Percentiles rank a stretch among this genome's conserved stretches.
Evolutionary conservation across 2,888 invertebrate species (phyloP).

Genomic region (Volucella inanis): DNA sequence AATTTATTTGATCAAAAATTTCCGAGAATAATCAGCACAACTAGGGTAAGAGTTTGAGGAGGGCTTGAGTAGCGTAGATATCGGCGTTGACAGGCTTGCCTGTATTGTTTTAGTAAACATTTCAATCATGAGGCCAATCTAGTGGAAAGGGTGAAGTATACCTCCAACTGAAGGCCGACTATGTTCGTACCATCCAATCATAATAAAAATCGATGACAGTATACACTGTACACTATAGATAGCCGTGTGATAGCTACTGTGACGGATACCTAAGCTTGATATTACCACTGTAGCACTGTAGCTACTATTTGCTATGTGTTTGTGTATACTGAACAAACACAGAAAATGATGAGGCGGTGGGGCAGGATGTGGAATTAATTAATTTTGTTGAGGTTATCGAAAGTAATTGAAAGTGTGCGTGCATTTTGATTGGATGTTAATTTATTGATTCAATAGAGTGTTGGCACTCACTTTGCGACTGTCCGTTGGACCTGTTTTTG

Average conservation of each 20-base stretch:
- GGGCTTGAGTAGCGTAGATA: background rate
- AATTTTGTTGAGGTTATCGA: slow-evolving; percentile 64
- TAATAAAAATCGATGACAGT: slow-evolving; percentile 58
- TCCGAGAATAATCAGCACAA: slow-evolving; percentile 35
- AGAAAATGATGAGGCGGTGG: slow-evolving; percentile 5
- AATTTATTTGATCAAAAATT: slow-evolving; percentile 39
- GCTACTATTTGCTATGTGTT: background rate
- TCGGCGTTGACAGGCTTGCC: background rate
- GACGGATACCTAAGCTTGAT: background rate
- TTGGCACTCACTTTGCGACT: too few species aligned
- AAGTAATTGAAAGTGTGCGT: slow-evolving; percentile 63
- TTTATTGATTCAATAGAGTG: slow-evolving; percentile 20
- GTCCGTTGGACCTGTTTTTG: too few species aligned
- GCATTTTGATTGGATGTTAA: slow-evolving; percentile 61
- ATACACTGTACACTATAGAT: background rate
- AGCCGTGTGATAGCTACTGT: slow-evolving; percentile 12
- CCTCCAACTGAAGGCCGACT: too few species aligned
- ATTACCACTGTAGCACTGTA: background rate
- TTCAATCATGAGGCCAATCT: slow-evolving; percentile 33
- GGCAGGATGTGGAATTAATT: slow-evolving; percentile 40
- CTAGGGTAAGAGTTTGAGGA: background rate
- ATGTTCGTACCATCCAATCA: slow-evolving; percentile 37
- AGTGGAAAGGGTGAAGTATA: background rate
- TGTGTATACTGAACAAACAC: slow-evolving; percentile 8
- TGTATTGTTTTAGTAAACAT: slow-evolving; percentile 39